phyloP scores from a whole-genome alignment of 2,797 vertebrate genomes.

The Neosalanx taihuensis region DNA sequence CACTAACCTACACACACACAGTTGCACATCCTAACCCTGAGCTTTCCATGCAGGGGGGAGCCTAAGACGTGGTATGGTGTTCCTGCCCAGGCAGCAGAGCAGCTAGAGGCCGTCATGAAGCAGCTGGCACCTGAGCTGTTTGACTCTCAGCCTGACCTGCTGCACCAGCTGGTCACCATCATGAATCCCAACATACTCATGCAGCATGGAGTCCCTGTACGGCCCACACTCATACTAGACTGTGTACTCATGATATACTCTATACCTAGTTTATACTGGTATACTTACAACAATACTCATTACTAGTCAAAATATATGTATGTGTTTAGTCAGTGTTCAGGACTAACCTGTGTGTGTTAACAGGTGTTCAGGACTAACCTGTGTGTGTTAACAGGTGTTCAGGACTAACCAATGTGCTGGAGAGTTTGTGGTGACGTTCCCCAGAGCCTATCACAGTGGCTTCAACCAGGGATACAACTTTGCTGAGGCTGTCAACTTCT shows the following conservation, averaged over 20 bases:
- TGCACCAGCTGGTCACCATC: constrained; percentile 97
- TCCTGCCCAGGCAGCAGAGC: constrained; percentile 92
- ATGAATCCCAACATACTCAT: constrained; percentile 98
- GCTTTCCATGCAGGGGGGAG: constrained; percentile 82
- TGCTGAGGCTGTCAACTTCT: constrained; percentile 98
- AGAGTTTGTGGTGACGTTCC: constrained; percentile 98
- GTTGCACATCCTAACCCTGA: neutral
- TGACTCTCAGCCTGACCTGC: constrained; percentile 94
- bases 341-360: neutral
- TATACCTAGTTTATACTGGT: too few relatives aligned
- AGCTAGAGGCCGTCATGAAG: constrained; percentile 96
- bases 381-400: constrained; percentile 79
- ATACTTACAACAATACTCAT: too few relatives aligned
- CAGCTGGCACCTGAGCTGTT: constrained; percentile 95
- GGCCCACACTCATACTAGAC: constrained; percentile 46
- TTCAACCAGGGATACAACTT: constrained; percentile 99
- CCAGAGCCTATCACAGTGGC: constrained; percentile 96
- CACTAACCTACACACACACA: neutral
- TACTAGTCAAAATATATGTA: neutral
- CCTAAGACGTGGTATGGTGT: constrained; percentile 99
- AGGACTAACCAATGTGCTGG: constrained; percentile 98
- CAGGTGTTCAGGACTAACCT: constrained; percentile 84
- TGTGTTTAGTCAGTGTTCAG: neutral
- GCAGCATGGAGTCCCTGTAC: constrained; percentile 96
- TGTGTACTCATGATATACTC: too few relatives aligned